Percentiles rank a stretch among this genome's conserved stretches.
Conservation (phyloP, 1,140 invertebrate genomes). For the Drosophila insularis region DNA sequence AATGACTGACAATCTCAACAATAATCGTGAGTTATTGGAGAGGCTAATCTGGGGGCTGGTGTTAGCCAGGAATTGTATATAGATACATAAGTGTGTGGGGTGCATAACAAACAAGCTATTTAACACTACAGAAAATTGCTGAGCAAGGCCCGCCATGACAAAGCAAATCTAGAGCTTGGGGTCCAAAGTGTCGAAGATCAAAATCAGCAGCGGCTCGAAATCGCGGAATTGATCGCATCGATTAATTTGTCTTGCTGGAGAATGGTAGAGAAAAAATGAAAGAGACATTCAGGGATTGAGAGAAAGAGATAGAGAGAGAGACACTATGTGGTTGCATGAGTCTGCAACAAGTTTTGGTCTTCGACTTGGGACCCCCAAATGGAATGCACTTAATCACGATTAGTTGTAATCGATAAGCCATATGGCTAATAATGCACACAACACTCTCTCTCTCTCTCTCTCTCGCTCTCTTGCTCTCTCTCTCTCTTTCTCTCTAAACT, state of each 20-base stretch:
- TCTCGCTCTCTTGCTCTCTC: neutral
- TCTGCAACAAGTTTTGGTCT: constrained; percentile 71
- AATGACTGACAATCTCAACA: constrained; percentile 77
- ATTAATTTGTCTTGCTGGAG: constrained; percentile 79
- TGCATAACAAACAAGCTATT: constrained; percentile 79
- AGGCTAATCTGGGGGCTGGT: constrained; percentile 60
- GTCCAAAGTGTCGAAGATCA: constrained; percentile 79
- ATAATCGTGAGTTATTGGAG: constrained; percentile 75
- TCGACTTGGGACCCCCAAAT: constrained; percentile 47
- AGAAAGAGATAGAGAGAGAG: neutral
- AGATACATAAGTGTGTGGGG: constrained; percentile 44
- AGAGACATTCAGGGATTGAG: constrained; percentile 1
- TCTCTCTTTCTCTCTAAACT: neutral
- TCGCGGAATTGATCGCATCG: constrained; percentile 79
- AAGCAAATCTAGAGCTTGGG: constrained; percentile 48
- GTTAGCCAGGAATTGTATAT: constrained; percentile 41
- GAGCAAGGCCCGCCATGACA: constrained; percentile 65
- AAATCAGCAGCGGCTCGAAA: constrained; percentile 71
- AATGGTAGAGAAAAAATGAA: neutral
- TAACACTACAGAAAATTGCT: constrained; percentile 71
- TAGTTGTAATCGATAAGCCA: constrained; percentile 81
- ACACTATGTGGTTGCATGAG: constrained; percentile 63
- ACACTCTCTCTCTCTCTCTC: constrained; percentile 35
- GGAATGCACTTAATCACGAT: constrained; percentile 82
- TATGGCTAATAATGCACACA: constrained; percentile 43